Evolutionary conservation across 2,888 invertebrate genomes (phyloP), one percentile per base, ranked within the genome.

Genomic region (Bugula neritina): DNA sequence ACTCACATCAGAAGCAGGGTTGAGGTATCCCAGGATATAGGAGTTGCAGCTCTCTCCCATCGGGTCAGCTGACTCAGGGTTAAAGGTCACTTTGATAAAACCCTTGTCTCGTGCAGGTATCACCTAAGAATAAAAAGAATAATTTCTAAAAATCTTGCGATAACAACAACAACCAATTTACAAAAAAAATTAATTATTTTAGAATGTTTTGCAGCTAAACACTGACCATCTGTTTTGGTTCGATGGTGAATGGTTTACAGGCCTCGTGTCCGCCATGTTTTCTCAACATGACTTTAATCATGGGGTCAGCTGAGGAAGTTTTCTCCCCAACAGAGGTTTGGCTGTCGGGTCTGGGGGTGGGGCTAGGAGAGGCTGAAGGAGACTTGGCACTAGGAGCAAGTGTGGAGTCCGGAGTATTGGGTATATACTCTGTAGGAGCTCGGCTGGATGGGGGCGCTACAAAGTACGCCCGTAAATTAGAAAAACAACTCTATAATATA

Each of bases 21-120:
- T 82, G 74, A 82, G 75, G 72, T 77, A 81, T 3, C 80, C 83
- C n/a, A 79, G 74, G 23, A 79, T 79, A 74, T 75, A 82, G 10
- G 78, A 79, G 31, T 72, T 29, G 74, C 78, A 81, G 55, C 79
- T 78, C 43, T 74, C 76, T 29, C 79, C 81, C 52, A 76, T 72
- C 10, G 73, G 71, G 23, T 34, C 21, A 0, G 79, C 79, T 5
- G 77, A 77, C 35, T 74, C 75, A 1, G 82, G 81, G 13, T 78
- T 79, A 74, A 82, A 81, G 54, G 74, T 78, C 25, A 81, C 77
- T 25, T 74, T 73, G 17, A 80, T 77, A 23, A 43, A 73, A 23
- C 76, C 76, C 72, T 77, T 75, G 34, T 79, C 77, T 72, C 77
- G 77, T 3, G 78, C 80, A 35, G 80, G 81, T n/a, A 83, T 77